Evolutionary conservation across 2,888 invertebrate species (phyloP).

Genomic region (Bimastos eiseni): DNA sequence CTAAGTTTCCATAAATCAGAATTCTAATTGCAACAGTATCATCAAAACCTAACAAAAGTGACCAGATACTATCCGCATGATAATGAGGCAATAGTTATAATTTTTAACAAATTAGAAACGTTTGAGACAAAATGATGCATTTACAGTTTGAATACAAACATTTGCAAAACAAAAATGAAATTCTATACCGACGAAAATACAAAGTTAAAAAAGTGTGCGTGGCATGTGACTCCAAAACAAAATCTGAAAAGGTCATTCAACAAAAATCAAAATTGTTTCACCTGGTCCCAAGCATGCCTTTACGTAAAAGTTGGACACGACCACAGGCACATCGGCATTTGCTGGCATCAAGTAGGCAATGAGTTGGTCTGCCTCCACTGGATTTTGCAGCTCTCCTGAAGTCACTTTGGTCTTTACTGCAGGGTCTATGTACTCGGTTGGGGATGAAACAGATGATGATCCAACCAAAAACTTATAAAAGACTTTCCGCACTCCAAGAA

Average conservation of each 20-base stretch:
- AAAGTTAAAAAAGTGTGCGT: too few relatives aligned
- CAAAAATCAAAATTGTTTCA: background rate
- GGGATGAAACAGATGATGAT: background rate
- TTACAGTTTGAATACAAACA: too few relatives aligned
- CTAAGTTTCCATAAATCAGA: too few relatives aligned
- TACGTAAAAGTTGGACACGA: background rate
- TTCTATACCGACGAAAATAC: too few relatives aligned
- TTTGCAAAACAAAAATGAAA: too few relatives aligned
- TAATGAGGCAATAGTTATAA: too few relatives aligned
- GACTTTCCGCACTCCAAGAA: background rate
- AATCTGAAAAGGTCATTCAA: background rate
- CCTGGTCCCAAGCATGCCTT: slow-evolving; percentile 22
- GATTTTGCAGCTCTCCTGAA: background rate
- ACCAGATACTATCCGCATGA: too few relatives aligned
- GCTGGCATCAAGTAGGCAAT: background rate
- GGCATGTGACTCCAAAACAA: background rate
- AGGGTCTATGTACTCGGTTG: background rate
- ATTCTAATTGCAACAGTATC: too few relatives aligned
- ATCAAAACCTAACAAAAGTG: too few relatives aligned
- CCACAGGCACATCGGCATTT: background rate
- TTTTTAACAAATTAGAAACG: too few relatives aligned
- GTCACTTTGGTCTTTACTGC: background rate
- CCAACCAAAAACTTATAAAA: background rate
- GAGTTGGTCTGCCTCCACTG: background rate
- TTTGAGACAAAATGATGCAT: too few relatives aligned